Base-by-base conservation (phyloP, 2,888 invertebrate genomes). In the Polia nebulosa region DNA sequence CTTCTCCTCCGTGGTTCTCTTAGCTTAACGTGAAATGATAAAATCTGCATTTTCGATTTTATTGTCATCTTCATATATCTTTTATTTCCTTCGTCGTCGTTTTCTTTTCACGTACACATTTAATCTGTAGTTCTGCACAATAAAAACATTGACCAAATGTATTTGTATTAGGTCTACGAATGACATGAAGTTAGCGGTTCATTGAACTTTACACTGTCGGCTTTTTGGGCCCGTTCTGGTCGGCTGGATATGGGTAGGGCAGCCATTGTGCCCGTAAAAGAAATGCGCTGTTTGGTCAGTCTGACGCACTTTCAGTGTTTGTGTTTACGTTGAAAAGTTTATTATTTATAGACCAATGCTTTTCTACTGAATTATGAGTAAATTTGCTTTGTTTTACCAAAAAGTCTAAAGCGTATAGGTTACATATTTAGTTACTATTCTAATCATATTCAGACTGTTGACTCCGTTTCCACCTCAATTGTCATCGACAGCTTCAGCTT, bases 261-360 rank as follows among this genome's bases (percentile, higher is more conserved):
- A 4, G 45, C 60, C 53, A 64, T 58, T 70, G 27, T 76, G 8
- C n/a, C 11, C 59, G 17, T 51, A 36, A 76, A 49, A 80, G 32
- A 75, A 76, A 80, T 39, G 49, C 17, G 44, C 20, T 80, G 60
- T 76, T 76, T 76, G 41, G 20, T 32, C 49, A 53, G 25, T 53
- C 25, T 58, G 61, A 73, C 70, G 47, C 63, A 62, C 32, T 51
- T 62, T 32, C 41, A 53, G 36, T 72, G 39, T 75, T 72, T 56
- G 32, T 52, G 25, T 72, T 72, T 52, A n/a, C 32, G 7, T 52
- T 32, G 11, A 17, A 32, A 56, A 27, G 29, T 51, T n/a, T 41
- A 39, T 58, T 59, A 59, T 61, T 47, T 51, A 39, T 51, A 52
- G 20, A 45, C 29, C 20, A n/a, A 22, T 36, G 57, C 5, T 29